Conservation (phyloP, 2,888 invertebrate species). For the Epinotia ramella region DNA sequence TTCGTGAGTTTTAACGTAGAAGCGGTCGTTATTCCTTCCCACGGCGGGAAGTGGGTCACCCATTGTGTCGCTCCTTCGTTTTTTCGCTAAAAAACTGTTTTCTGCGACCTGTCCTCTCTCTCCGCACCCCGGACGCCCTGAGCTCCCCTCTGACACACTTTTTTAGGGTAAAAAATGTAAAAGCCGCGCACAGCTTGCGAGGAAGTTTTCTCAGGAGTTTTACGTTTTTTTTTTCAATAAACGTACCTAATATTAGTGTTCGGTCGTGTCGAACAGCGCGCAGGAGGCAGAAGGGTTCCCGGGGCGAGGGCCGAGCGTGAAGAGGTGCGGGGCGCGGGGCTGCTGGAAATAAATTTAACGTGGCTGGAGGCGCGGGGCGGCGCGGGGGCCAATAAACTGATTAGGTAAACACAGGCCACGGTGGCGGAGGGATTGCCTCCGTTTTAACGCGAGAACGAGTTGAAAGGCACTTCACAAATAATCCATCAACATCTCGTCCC, state of each 20-base stretch:
- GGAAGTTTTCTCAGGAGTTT: conserved; percentile 76
- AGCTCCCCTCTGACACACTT: conserved; percentile 78
- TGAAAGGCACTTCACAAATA: conserved; percentile 84
- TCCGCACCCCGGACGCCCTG: conserved; percentile 52
- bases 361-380: conserved; percentile 50
- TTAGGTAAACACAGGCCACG: conserved; percentile 73
- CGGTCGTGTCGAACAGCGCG: conserved; percentile 35
- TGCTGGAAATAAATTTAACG: conserved; percentile 65
- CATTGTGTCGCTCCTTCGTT: conserved; percentile 79
- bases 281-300: conserved; percentile 59
- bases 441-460: conserved; percentile 84
- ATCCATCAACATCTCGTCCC: conserved; percentile 79
- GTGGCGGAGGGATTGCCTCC: conserved; percentile 73
- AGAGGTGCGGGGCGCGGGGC: conserved; percentile 62
- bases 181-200: conserved; percentile 81
- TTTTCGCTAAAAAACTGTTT: conserved; percentile 82
- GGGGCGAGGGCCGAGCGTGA: conserved; percentile 61
- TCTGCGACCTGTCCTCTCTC: conserved; percentile 67
- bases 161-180: conserved; percentile 81
- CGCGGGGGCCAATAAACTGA: conserved; percentile 73
- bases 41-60: conserved; percentile 85
- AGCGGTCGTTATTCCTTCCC: conserved; percentile 83
- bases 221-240: conserved; percentile 67
- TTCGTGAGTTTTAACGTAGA: conserved; percentile 67
- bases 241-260: conserved; percentile 50